Conservation (phyloP, 1,140 invertebrate species). For the Gonioctena quinquepunctata region DNA sequence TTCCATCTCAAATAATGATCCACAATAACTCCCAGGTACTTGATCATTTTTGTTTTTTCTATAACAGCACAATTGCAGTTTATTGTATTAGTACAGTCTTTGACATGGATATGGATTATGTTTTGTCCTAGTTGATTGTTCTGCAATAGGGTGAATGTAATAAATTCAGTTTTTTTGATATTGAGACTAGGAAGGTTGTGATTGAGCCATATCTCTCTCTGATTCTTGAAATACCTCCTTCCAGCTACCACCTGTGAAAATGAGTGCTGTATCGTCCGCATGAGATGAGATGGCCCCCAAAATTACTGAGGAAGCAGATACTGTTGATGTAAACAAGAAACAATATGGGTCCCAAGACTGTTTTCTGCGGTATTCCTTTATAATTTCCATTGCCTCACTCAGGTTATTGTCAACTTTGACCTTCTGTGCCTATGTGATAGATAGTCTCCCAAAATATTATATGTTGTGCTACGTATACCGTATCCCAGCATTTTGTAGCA, state of each 20-base stretch:
- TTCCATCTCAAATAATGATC: not conserved
- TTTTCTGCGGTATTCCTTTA: not conserved
- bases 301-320: not conserved
- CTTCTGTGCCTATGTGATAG: not conserved
- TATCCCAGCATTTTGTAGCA: not conserved
- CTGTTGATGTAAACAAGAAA: too few species aligned
- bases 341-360: not conserved
- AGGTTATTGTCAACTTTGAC: too few species aligned
- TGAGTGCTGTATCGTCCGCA: not conserved
- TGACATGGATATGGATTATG: not conserved
- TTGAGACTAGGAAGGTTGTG: not conserved
- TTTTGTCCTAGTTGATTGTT: not conserved
- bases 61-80: not conserved
- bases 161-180: not conserved
- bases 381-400: too few species aligned
- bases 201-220: not conserved
- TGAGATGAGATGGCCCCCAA: not conserved
- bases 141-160: not conserved
- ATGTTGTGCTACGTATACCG: not conserved
- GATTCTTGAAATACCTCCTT: not conserved
- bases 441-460: not conserved
- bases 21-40: not conserved
- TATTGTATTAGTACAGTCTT: not conserved
- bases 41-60: not conserved
- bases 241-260: not conserved